phyloP scores from a whole-genome alignment of 2,888 invertebrate genomes.

The Amphipyra tragopoginis region DNA sequence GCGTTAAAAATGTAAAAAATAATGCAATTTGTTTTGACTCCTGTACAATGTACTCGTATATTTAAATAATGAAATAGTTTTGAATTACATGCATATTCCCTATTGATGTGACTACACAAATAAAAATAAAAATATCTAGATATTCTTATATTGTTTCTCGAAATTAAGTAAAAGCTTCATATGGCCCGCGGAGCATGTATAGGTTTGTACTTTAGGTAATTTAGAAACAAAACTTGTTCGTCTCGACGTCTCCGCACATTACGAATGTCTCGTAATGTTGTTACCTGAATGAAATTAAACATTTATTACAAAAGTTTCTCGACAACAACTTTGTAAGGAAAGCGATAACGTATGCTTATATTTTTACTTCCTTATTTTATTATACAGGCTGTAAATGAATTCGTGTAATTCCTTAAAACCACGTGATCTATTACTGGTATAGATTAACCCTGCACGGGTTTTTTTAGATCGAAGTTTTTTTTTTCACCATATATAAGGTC shows the following conservation, averaged over 20 bases:
- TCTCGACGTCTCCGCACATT: constrained; percentile 56
- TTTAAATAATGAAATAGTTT: too few species aligned
- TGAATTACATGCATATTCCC: too few species aligned
- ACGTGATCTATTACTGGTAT: too few species aligned
- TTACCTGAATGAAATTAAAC: constrained; percentile 71
- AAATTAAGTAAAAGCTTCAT: constrained; percentile 7
- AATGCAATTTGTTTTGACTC: too few species aligned
- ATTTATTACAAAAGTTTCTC: constrained; percentile 70
- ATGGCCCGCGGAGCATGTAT: constrained; percentile 28
- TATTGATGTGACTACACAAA: too few species aligned
- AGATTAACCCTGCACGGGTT: too few species aligned
- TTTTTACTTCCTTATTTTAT: constrained; percentile 41
- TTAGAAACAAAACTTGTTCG: constrained; percentile 62
- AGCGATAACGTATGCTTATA: constrained; percentile 55
- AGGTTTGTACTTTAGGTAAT: constrained; percentile 53
- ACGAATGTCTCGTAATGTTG: constrained; percentile 64
- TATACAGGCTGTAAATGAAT: too few species aligned
- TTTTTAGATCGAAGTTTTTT: too few species aligned
- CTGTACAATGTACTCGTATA: too few species aligned
- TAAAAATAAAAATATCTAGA: not conserved
- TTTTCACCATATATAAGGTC: too few species aligned
- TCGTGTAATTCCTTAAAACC: too few species aligned
- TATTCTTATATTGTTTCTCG: not conserved
- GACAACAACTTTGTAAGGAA: constrained; percentile 52
- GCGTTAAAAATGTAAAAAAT: too few species aligned